These are phyloP conservation scores for Microcaecilia unicolor DNA, from an alignment of 2,797 vertebrate species.

Conservation along the genomic window DNA sequence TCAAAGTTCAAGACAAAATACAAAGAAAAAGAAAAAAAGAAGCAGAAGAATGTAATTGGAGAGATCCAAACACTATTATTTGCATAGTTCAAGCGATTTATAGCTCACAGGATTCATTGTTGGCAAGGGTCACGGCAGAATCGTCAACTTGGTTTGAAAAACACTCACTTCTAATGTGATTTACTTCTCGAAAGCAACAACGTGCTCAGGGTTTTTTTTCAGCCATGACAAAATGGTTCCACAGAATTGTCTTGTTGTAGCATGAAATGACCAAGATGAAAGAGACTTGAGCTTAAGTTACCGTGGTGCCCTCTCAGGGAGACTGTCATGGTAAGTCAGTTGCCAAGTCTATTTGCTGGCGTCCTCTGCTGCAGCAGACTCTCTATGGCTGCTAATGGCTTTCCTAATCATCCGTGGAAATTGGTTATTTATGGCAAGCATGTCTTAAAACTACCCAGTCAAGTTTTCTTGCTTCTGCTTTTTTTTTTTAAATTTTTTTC, in stretches of 20 bases:
- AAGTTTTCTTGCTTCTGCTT: conserved; percentile 24
- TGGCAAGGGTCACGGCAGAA: conserved; percentile 10
- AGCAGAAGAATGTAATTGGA: conserved; percentile 5
- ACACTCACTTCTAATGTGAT: conserved; percentile 19
- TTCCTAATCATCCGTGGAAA: conserved; percentile 19
- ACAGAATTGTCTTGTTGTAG: accelerated
- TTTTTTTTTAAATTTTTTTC: too few species aligned
- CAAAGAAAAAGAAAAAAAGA: background rate
- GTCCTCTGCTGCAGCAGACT: conserved; percentile 20
- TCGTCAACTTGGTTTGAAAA: conserved; percentile 8
- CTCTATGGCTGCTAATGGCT: conserved; percentile 15
- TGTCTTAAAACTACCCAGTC: conserved; percentile 16
- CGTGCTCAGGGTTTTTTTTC: too few species aligned
- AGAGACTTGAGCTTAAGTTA: background rate
- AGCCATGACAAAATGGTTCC: background rate
- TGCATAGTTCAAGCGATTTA: conserved; percentile 23
- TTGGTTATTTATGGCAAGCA: conserved; percentile 24
- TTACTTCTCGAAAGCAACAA: conserved; percentile 14
- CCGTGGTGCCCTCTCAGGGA: background rate
- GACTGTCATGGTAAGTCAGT: background rate
- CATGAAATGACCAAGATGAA: conserved; percentile 1
- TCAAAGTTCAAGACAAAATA: background rate
- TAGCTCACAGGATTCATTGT: conserved; percentile 2
- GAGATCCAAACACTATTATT: conserved; percentile 12
- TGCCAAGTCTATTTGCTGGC: conserved; percentile 7